Conservation (phyloP, 2,113 vertebrate genomes). For the Cyanoramphus novaezelandiae region DNA sequence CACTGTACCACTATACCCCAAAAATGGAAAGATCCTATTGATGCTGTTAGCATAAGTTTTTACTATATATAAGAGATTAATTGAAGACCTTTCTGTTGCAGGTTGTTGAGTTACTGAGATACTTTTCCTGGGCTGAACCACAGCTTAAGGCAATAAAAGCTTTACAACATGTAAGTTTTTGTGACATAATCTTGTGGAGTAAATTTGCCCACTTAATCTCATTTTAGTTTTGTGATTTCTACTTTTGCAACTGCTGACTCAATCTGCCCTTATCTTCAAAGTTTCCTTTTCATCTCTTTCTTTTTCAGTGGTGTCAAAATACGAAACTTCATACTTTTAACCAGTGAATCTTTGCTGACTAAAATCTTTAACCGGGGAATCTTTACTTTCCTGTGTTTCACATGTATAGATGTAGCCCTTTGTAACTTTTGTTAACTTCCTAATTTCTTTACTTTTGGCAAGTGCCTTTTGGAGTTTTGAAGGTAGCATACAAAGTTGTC, state of each 20-base stretch:
- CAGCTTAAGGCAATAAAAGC: constrained; percentile 97
- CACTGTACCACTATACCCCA: neutral
- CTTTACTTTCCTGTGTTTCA: neutral
- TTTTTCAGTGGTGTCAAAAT: neutral
- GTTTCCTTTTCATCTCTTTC: neutral
- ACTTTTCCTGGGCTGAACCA: constrained; percentile 97
- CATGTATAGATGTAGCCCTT: neutral
- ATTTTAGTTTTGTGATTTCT: neutral
- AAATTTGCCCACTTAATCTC: neutral
- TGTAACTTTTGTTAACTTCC: neutral
- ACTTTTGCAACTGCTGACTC: neutral
- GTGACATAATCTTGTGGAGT: neutral
- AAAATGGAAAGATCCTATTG: neutral
- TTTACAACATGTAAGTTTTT: constrained; percentile 90
- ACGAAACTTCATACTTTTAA: neutral
- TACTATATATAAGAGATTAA: neutral
- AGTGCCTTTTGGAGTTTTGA: neutral
- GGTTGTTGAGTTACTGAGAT: constrained; percentile 95
- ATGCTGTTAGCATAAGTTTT: neutral
- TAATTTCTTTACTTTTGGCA: neutral
- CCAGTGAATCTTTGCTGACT: neutral
- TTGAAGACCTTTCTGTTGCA: constrained; percentile 64
- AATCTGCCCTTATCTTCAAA: neutral
- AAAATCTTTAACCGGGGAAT: neutral
- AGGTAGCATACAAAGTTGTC: fast-evolving